phyloP scores from a whole-genome alignment of 2,113 vertebrate species.

The Cranoglanis bouderius region DNA sequence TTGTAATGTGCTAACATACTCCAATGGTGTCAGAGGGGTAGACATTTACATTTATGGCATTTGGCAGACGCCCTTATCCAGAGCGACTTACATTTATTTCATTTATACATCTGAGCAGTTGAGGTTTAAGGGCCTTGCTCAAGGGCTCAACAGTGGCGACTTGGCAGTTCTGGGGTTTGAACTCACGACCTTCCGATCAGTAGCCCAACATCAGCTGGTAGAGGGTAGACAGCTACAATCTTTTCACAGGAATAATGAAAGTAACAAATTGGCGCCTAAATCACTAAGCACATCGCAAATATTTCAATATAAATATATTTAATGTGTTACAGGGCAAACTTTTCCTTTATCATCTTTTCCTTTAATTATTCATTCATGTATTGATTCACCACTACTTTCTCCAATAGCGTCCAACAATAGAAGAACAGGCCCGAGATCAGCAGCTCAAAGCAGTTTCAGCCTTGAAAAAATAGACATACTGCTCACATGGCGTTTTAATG shows the following conservation, averaged over 20 bases:
- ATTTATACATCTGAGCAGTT: too few species aligned
- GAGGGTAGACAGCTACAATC: background rate
- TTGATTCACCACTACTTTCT: background rate
- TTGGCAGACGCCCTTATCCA: too few species aligned
- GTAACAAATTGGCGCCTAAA: background rate
- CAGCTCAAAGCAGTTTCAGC: background rate
- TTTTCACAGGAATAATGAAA: background rate
- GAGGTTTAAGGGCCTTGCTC: too few species aligned
- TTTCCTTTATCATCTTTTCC: background rate
- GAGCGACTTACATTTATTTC: too few species aligned
- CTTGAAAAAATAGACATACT: conserved; percentile 26
- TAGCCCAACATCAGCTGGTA: too few species aligned
- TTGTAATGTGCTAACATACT: background rate
- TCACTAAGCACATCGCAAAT: background rate
- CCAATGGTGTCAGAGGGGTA: background rate
- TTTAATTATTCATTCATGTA: background rate
- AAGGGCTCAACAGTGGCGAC: too few species aligned
- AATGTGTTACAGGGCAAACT: background rate
- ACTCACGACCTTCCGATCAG: too few species aligned
- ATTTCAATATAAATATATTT: background rate
- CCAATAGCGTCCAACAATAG: background rate
- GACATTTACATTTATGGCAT: too few species aligned
- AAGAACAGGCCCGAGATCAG: background rate
- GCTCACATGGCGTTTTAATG: conserved; percentile 52
- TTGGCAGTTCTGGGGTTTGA: too few species aligned